Conservation (phyloP, 2,888 invertebrate species). For the Plusia festucae region DNA sequence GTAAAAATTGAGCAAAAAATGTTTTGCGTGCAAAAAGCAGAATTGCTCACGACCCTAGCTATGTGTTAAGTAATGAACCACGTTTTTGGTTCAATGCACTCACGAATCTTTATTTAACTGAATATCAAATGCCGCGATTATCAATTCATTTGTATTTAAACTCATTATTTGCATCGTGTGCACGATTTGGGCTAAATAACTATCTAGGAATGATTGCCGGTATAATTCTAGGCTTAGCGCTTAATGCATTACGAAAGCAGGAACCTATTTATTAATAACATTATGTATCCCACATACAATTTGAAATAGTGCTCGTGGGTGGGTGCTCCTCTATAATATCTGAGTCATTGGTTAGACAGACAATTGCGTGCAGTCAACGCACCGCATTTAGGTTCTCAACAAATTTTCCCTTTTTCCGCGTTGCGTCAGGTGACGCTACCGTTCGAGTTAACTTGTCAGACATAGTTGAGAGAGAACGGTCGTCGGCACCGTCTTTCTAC, state of each 20-base stretch:
- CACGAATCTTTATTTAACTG: conserved; percentile 82
- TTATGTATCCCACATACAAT: conserved; percentile 52
- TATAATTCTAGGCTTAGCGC: conserved; percentile 48
- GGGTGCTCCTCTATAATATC: conserved; percentile 58
- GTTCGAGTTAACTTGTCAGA: conserved; percentile 45
- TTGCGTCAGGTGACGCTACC: conserved; percentile 63
- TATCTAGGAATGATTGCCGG: conserved; percentile 46
- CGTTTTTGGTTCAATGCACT: conserved; percentile 88
- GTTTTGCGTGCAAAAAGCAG: conserved; percentile 78
- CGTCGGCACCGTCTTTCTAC: conserved; percentile 38
- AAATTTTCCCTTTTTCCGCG: conserved; percentile 82
- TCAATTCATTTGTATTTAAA: conserved; percentile 77
- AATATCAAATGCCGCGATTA: conserved; percentile 78
- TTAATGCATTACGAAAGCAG: conserved; percentile 57
- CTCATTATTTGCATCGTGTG: conserved; percentile 73
- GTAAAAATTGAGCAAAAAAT: conserved; percentile 76
- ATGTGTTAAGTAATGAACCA: conserved; percentile 85
- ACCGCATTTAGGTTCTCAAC: conserved; percentile 74
- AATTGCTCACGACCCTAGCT: conserved; percentile 78
- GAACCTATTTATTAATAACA: conserved; percentile 50
- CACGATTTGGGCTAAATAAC: conserved; percentile 66
- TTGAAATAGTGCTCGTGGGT: conserved; percentile 63
- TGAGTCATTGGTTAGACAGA: conserved; percentile 68
- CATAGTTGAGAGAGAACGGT: conserved; percentile 32
- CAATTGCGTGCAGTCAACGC: conserved; percentile 76